Evolutionary conservation across 2,113 vertebrate genomes (phyloP).

Genomic region (Ellobius talpinus): DNA sequence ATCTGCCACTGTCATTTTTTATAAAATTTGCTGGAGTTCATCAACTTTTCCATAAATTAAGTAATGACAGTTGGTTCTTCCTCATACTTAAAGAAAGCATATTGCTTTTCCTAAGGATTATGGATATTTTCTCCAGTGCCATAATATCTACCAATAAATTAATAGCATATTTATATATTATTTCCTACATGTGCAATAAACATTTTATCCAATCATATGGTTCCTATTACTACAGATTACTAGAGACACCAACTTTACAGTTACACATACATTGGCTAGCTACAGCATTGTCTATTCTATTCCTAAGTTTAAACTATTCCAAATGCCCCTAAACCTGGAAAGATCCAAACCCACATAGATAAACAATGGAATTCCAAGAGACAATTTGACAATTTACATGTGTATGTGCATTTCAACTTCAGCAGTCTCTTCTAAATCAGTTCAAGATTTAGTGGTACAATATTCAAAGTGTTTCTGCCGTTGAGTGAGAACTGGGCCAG

Average conservation of each 20-base stretch:
- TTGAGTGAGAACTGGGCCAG: slow-evolving; percentile 83
- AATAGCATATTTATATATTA: slow-evolving; percentile 80
- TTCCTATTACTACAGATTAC: slow-evolving; percentile 77
- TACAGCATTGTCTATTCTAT: slow-evolving; percentile 80
- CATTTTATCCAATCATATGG: slow-evolving; percentile 84
- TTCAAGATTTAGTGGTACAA: slow-evolving; percentile 84
- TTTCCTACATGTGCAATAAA: slow-evolving; percentile 82
- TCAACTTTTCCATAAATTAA: slow-evolving; percentile 53
- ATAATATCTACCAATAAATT: slow-evolving; percentile 62
- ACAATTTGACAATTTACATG: slow-evolving; percentile 81
- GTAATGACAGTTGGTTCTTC: neutral
- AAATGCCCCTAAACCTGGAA: slow-evolving; percentile 71
- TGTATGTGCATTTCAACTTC: slow-evolving; percentile 73
- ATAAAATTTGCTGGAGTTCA: slow-evolving; percentile 56
- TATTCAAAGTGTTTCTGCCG: slow-evolving; percentile 81
- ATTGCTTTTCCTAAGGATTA: slow-evolving; percentile 53
- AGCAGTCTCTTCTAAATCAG: slow-evolving; percentile 83
- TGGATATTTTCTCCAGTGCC: slow-evolving; percentile 64
- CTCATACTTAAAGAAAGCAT: slow-evolving; percentile 35
- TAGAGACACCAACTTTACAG: slow-evolving; percentile 80
- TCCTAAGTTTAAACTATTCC: slow-evolving; percentile 81
- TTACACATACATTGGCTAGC: slow-evolving; percentile 78
- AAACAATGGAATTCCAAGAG: slow-evolving; percentile 79
- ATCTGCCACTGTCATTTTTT: slow-evolving; percentile 39
- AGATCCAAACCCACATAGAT: slow-evolving; percentile 74